Conservation (phyloP, 2,888 invertebrate genomes). For the Leptopilina myrica region DNA sequence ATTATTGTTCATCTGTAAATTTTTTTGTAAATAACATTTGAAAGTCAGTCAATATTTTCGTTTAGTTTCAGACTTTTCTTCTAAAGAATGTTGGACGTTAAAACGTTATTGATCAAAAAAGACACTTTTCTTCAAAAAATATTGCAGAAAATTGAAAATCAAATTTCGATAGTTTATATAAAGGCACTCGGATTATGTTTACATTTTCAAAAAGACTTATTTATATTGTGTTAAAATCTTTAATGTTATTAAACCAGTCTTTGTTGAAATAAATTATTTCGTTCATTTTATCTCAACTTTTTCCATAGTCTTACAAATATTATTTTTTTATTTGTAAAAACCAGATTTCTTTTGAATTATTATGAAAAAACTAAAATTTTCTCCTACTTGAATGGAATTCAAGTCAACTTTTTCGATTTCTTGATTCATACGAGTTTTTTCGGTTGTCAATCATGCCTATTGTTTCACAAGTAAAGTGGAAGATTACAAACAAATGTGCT, state of each 20-base stretch:
- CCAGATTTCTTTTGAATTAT: neutral
- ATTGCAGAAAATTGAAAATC: neutral
- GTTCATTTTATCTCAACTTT: neutral
- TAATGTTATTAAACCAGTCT: slow-evolving; percentile 8
- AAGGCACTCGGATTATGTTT: slow-evolving; percentile 1
- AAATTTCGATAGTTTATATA: neutral
- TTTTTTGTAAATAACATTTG: neutral
- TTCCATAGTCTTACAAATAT: neutral
- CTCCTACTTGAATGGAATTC: neutral
- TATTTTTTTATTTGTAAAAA: neutral
- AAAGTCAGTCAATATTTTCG: neutral
- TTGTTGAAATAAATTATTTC: neutral
- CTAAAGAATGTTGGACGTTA: no score
- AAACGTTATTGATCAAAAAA: no score
- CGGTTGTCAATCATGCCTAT: neutral
- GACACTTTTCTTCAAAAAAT: neutral
- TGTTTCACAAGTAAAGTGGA: slow-evolving; percentile 2
- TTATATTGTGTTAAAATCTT: neutral
- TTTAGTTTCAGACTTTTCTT: neutral
- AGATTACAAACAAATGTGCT: slow-evolving; percentile 14
- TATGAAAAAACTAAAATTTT: slow-evolving; percentile 1
- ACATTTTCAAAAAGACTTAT: slow-evolving; percentile 1
- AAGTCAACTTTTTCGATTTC: neutral
- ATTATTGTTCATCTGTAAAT: neutral
- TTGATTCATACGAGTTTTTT: neutral